phyloP scores from a whole-genome alignment of 2,113 vertebrate species.

The Procavia capensis region DNA sequence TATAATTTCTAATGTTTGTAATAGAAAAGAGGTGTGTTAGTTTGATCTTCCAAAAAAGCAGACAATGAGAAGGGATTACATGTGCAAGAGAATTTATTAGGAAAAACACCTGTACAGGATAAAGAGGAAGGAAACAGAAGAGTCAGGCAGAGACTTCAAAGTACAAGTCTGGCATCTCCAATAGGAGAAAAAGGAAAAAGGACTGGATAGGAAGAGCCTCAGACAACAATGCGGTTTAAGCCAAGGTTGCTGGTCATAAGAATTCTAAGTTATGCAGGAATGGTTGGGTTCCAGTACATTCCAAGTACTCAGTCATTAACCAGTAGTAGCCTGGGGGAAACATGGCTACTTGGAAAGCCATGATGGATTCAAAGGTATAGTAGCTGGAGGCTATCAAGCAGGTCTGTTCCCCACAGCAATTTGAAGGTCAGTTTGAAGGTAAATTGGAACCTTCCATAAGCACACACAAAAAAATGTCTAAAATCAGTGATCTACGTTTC shows the following conservation, averaged over 20 bases:
- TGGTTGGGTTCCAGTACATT: neutral
- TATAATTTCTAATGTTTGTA: neutral
- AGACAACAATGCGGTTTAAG: neutral
- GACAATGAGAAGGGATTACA: neutral
- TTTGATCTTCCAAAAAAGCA: neutral
- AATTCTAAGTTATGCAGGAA: neutral
- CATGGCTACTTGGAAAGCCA: neutral
- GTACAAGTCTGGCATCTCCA: neutral
- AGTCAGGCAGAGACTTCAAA: neutral
- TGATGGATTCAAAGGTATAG: neutral
- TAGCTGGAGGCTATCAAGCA: neutral
- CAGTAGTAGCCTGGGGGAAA: neutral
- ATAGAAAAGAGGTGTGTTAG: neutral
- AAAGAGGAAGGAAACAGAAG: neutral
- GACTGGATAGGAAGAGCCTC: neutral
- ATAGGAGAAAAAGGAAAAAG: neutral
- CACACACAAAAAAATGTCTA: neutral
- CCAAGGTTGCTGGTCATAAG: neutral
- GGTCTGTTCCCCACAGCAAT: neutral
- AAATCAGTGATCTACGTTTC: neutral
- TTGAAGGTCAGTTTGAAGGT: neutral
- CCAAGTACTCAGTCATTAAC: neutral
- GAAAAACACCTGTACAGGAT: neutral
- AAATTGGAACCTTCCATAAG: neutral
- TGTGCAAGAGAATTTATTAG: neutral